Conservation (phyloP, 2,797 vertebrate genomes). For the Darevskia nairensis region DNA sequence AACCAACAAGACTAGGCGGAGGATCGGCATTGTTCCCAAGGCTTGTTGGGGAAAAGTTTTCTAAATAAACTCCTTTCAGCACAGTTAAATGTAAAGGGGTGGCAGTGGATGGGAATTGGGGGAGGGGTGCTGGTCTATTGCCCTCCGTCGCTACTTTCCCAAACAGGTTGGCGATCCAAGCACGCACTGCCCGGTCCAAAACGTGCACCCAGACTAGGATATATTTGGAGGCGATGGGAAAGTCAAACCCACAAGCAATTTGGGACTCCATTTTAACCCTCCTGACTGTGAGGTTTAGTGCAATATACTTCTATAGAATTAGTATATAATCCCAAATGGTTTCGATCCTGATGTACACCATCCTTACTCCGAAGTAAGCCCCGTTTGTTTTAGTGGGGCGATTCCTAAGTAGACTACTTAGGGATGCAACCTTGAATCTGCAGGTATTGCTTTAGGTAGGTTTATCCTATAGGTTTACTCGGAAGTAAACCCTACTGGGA, state of each 20-base stretch:
- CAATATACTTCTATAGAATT: background rate
- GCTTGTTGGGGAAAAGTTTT: constrained; percentile 65
- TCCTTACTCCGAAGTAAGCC: background rate
- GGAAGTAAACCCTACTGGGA: background rate
- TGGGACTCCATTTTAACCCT: background rate
- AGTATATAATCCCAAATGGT: background rate
- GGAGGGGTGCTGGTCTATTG: fast-evolving
- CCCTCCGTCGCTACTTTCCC: fast-evolving
- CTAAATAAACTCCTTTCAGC: constrained; percentile 45
- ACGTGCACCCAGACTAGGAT: background rate
- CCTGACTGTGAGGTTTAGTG: no score
- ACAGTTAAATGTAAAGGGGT: constrained; percentile 19
- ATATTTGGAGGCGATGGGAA: background rate
- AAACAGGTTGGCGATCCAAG: background rate
- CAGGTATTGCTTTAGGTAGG: background rate
- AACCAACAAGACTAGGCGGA: constrained; percentile 58
- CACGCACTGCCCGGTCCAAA: background rate
- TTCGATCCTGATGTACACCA: background rate
- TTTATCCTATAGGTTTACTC: background rate
- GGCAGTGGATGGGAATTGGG: background rate
- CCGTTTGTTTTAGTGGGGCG: no score
- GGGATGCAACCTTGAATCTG: background rate
- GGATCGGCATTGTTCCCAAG: constrained; percentile 65
- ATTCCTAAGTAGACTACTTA: background rate
- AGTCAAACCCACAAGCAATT: background rate